Base-by-base conservation (phyloP, 2,888 invertebrate genomes). In the Aphidius colemani region DNA sequence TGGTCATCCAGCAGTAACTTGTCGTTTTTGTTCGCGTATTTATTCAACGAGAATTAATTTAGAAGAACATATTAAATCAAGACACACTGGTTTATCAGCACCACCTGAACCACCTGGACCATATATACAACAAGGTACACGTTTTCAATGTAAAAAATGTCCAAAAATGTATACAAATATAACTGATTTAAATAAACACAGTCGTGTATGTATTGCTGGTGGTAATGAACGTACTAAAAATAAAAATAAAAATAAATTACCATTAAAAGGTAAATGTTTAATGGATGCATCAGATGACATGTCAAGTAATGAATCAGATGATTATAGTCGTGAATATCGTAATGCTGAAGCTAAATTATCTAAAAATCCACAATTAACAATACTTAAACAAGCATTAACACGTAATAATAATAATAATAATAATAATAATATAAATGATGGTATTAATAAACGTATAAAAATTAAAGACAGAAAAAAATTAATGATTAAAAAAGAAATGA, bases 1-100 rank as follows among this genome's bases (percentile, higher is more conserved):
- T 63, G 83, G 83, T n/a, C 82, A 84, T 72, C 83, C 83, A n/a
- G 80, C 82, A 4, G 83, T 84, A 18, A 84, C 83, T 1, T 83
- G 84, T 66, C 75, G 78, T 7, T 80, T 80, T 59, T 83, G 83
- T 65, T 77, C 79, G 10, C 75, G 84, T 7, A 83, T 83, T 64
- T 84, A 84, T 67, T 84, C 84, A 39, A 83, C 83, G 1, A 75
- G 82, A 55, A 74, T 77, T 61, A 84, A 84, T 67, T 76, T 84
- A 7, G 83, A 82, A 56, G 83, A 84, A 62, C 84, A 84, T 68
- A 80, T 83, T 65, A 81, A 80, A 65, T 80, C 82, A 3, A 78
- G 83, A 53, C 84, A 84, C 64, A 78, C 78, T 10, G 81, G 81
- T 60, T 66, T 77, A 49, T 76, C 76, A 53, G 74, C 77, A 41